A percentile compares a stretch with the other conserved stretches of the same genome.
Conservation (phyloP, 2,797 vertebrate genomes). For the Natrix natrix region DNA sequence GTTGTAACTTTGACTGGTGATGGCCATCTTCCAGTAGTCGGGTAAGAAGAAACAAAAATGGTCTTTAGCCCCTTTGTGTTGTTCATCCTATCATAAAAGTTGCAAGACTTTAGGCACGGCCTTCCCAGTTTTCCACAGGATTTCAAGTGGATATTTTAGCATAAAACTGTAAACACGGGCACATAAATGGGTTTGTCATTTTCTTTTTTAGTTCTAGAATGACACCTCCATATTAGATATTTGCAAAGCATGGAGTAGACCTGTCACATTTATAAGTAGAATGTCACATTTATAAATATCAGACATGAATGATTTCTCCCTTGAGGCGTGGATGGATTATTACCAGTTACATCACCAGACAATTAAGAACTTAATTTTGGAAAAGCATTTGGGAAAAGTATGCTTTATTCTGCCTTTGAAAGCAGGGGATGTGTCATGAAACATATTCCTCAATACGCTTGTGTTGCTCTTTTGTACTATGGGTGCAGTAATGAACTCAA, state of each 20-base stretch:
- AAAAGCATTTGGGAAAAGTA: not conserved
- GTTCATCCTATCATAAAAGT: not conserved
- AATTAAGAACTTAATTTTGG: not conserved
- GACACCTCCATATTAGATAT: not conserved
- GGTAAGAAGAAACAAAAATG: not conserved
- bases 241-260: not conserved
- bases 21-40: not conserved
- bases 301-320: not conserved
- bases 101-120: not conserved
- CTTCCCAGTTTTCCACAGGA: not conserved
- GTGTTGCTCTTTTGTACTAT: not conserved
- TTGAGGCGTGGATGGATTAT: not conserved
- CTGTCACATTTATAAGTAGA: not conserved
- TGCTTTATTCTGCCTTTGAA: not conserved
- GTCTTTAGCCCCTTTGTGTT: not conserved
- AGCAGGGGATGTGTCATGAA: not conserved
- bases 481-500: not conserved
- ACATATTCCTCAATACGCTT: not conserved
- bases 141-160: not conserved
- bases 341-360: not conserved
- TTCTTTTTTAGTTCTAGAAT: not conserved
- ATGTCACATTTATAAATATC: not conserved
- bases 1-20: not conserved
- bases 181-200: not conserved
- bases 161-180: not conserved